phyloP scores from a whole-genome alignment of 1,140 invertebrate species.

The Cardiocondyla obscurior region DNA sequence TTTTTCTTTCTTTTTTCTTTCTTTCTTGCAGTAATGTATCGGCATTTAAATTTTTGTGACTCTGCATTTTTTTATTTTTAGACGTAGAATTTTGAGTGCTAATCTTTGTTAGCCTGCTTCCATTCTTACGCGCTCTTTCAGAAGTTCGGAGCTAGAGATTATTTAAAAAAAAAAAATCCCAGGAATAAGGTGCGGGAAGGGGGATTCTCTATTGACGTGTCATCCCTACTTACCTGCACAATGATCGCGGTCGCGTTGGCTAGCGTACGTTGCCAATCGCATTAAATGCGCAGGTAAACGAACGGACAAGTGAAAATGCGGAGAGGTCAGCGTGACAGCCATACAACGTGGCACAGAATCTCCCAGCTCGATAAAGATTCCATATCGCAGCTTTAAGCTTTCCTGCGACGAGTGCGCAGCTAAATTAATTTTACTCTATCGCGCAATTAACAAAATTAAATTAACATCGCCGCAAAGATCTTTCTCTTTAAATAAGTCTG shows the following conservation, averaged over 20 bases:
- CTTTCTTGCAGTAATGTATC: neutral
- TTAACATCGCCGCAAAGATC: no score
- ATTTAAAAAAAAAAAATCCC: neutral
- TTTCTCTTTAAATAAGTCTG: no score
- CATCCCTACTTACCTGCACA: neutral
- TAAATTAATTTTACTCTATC: no score
- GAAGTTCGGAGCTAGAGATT: neutral
- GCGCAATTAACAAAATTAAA: no score
- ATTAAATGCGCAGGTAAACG: slow-evolving; percentile 46
- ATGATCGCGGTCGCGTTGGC: slow-evolving; percentile 12
- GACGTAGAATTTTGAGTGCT: no score
- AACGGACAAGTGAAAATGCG: slow-evolving; percentile 43
- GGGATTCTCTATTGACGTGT: neutral
- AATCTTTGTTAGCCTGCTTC: no score
- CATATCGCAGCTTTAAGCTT: no score
- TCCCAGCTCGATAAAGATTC: neutral
- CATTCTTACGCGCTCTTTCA: neutral
- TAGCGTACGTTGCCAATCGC: neutral
- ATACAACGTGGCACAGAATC: neutral
- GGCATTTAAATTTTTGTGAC: neutral
- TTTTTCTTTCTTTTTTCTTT: no score
- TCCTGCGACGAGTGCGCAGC: no score
- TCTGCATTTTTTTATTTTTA: no score
- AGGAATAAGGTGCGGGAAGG: neutral
- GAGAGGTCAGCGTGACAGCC: slow-evolving; percentile 11